phyloP scores from a whole-genome alignment of 2,888 invertebrate species.

The Polylopha cassiicola region DNA sequence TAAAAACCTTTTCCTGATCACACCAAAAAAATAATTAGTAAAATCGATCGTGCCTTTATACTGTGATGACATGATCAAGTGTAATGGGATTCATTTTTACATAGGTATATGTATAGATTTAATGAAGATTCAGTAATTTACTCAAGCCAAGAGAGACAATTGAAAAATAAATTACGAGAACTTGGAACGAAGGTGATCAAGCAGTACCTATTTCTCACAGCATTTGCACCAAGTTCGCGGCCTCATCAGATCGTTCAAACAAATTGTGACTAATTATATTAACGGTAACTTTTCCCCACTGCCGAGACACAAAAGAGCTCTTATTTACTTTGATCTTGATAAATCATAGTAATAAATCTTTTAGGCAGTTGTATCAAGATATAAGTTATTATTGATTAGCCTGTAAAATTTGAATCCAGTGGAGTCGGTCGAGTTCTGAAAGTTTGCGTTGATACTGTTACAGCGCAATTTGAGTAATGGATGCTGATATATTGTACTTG shows the following conservation, averaged over 20 bases:
- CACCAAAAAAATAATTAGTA: too few species aligned
- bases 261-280: constrained; percentile 15
- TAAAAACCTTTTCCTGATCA: too few species aligned
- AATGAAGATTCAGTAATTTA: too few species aligned
- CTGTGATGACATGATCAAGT: too few species aligned
- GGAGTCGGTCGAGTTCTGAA: constrained; percentile 3
- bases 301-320: constrained; percentile 16
- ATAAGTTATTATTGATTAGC: constrained; percentile 17
- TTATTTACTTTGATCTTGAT: constrained; percentile 17
- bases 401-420: neutral
- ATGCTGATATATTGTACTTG: constrained; percentile 7
- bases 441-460: constrained; percentile 15
- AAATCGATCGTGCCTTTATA: too few species aligned
- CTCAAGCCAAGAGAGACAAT: too few species aligned
- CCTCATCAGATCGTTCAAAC: constrained; percentile 5
- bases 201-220: too few species aligned
- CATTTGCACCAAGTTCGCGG: neutral
- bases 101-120: too few species aligned
- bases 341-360: constrained; percentile 19
- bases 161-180: too few species aligned
- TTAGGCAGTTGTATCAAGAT: neutral
- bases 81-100: too few species aligned
- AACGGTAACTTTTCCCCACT: constrained; percentile 2
- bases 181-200: too few species aligned
- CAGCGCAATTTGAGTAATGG: constrained; percentile 20